Evolutionary conservation across 2,797 vertebrate species (phyloP), one percentile per base, ranked within the genome.

Genomic region (Tiaroga cobitis): DNA sequence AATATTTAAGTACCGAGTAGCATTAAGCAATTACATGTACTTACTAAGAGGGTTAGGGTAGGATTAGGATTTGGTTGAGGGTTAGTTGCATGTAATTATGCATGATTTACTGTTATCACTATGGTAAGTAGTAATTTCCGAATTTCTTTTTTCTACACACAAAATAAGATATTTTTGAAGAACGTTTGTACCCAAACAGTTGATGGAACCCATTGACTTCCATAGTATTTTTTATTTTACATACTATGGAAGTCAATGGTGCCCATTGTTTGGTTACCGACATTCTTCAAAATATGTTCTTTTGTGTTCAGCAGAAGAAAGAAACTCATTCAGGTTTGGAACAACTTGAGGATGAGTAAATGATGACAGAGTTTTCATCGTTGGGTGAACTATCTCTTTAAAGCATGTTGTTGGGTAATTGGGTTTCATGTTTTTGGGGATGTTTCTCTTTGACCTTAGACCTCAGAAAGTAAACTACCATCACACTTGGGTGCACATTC

Each of bases 401-500:
- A 46, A 54, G 46, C 11, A 24, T 69, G 46, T 81, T 41, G 9
- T 39, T 41, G 49, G 37, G 39, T 41, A 54, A 13, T 19, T 21
- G 16, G 39, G n/a, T 41, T 79, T 46, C n/a, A 11, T 13, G 41
- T 11, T 26, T 0, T 0, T 21, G 46, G 15, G 5, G 21, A 72
- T n/a, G 21, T 39, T 24, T 43, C 9, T 72, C 21, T 39, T 72
- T 43, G 9, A 32, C 59, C n/a, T 46, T 49, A 37, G 11, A 37
- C 49, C 19, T 54, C 16, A 46, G 54, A 32, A 65, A 46, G 61
- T 80, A 24, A 69, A 54, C 13, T 51, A 37, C 13, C 79, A 69
- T 81, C 68, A 61, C 49, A 72, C 11, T 46, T 26, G 54, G 39
- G 7, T 73, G 68, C 68, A 82, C 34, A 59, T 59, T 72, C 34